These are phyloP conservation scores for Aricia agestis DNA, from an alignment of 1,140 invertebrate species.

Conservation along the genomic window DNA sequence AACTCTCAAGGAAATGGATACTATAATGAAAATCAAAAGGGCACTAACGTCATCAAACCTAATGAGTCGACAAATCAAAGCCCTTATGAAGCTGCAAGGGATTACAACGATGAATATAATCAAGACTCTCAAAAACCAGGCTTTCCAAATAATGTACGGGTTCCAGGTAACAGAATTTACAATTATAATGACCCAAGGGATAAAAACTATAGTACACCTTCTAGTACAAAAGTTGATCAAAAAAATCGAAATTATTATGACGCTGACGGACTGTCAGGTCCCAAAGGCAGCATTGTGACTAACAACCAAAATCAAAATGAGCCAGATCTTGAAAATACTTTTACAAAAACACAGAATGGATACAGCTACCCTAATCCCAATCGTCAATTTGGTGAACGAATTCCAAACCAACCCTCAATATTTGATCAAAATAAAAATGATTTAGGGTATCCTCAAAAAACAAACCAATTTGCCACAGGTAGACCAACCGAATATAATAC, in stretches of 20 bases:
- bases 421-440: background rate
- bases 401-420: background rate
- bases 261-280: background rate
- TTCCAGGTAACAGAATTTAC: background rate
- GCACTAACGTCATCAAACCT: background rate
- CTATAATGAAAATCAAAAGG: background rate
- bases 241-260: background rate
- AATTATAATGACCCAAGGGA: background rate
- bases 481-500: too few species aligned
- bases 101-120: background rate
- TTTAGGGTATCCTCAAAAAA: background rate
- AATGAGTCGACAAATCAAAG: background rate
- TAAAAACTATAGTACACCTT: background rate
- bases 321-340: background rate
- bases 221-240: background rate
- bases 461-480: background rate
- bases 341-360: constrained; percentile 13
- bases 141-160: background rate
- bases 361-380: background rate
- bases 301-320: background rate
- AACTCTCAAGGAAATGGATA: background rate
- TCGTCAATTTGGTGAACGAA: background rate
- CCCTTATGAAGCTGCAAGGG: background rate
- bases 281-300: background rate
- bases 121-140: background rate